Base-by-base conservation (phyloP, 2,797 vertebrate genomes). In the Semaprochilodus insignis region DNA sequence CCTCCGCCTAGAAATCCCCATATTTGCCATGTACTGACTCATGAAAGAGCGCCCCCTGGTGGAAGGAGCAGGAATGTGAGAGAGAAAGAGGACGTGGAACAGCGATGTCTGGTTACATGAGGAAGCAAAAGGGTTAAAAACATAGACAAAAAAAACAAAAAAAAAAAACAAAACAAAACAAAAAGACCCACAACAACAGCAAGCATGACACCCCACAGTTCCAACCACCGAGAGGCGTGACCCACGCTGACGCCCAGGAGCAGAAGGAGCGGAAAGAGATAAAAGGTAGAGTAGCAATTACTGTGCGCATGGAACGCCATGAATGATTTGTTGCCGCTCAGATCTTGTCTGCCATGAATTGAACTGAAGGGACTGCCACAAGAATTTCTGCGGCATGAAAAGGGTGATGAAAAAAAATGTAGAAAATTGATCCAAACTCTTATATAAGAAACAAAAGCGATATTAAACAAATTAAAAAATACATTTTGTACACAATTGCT, bases 21-120 rank as follows among this genome's bases (percentile, higher is more conserved):
- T 86, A 89, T 88, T 83, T 80, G 90, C 87, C 87, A 91, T 87
- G 91, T 89, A 91, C 63, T 92, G 88, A 87, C 90, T 91, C 89
- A 89, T 78, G 88, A 90, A 92, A 86, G 87, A 88, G 63, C 85
- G 89, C 59, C 86, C 89, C 88, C 90, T 92, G 84, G 83, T 89
- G 86, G 67, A 88, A 86, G 75, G 80, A 88, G 85, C 81, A 84
- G 78, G 82, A 88, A 75, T 74, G 87, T 87, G 82, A 86, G 78
- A 65, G 62, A 65, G 34, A 80, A 63, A 86, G 23, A 78, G 76
- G 65, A 70, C 11, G 82, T 85, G 84, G 76, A 86, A 85, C 27
- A 82, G 83, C 59, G 78, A 85, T 84, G 87, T 77, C 78, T 75
- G 84, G 87, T 88, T 85, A 88, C 25, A 86, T 86, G 88, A 86